These are phyloP conservation scores for Pogoniulus pusillus DNA, from an alignment of 2,797 vertebrate genomes.

Conservation along the genomic window DNA sequence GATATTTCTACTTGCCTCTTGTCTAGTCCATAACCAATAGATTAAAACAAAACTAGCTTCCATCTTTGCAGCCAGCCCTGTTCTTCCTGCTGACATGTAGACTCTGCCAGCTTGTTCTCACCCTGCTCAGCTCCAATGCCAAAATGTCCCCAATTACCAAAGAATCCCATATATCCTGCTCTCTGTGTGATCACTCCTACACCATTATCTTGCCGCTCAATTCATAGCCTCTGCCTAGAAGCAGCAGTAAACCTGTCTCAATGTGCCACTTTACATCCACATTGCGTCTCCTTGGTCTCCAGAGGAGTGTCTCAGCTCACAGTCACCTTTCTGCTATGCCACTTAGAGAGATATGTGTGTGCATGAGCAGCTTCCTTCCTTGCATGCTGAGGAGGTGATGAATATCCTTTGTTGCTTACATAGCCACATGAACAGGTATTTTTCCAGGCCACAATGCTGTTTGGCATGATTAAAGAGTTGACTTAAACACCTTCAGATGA, in stretches of 20 bases:
- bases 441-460: background rate
- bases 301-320: background rate
- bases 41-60: constrained; percentile 55
- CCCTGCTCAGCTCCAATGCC: constrained; percentile 41
- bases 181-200: constrained; percentile 32
- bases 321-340: constrained; percentile 14
- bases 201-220: constrained; percentile 11
- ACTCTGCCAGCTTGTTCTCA: constrained; percentile 38
- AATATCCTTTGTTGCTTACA: background rate
- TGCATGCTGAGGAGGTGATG: background rate
- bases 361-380: background rate
- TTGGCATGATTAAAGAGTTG: background rate
- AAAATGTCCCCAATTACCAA: constrained; percentile 68
- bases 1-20: constrained; percentile 28
- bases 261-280: constrained; percentile 44
- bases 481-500: background rate
- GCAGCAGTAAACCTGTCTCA: constrained; percentile 55
- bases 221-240: constrained; percentile 52
- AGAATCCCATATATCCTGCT: constrained; percentile 54
- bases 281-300: constrained; percentile 23
- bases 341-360: background rate
- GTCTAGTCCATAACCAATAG: constrained; percentile 34
- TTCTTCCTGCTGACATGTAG: constrained; percentile 8
- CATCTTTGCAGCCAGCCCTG: constrained; percentile 31
- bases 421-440: background rate